Evolutionary conservation across 2,888 invertebrate genomes (phyloP), one percentile per base, ranked within the genome.

Genomic region (Epicampocera succincta): DNA sequence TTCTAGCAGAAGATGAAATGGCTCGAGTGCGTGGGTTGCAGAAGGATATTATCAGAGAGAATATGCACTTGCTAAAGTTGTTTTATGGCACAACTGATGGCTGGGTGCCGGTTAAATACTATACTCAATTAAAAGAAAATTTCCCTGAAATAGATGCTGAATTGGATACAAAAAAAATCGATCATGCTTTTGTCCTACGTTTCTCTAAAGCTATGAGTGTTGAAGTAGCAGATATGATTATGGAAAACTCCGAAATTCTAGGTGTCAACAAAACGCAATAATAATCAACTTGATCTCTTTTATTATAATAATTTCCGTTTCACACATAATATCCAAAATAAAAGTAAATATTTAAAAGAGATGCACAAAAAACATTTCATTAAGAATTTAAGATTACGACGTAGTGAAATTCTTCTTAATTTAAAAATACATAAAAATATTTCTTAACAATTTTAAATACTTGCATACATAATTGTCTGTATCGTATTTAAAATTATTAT

Each of bases 181-280:
- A 93, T 40, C 98, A 98, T 91, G 94, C 96, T 3, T 98, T 97
- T 93, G 96, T 97, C 5, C 89, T 98, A 48, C 92, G 93, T 54
- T 91, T 93, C 48, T 94, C 94, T 1, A 88, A 91, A 63, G 91
- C 91, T 84, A 92, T 96, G 87, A 95, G 92, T 0, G 87, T 15
- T 1, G 87, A 89, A 48, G 87, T 91, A 5, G 84, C 86, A 11
- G 86, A 88, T n/a, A 90, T 90, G 91, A 91, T 91, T 52, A 81
- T 84, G 29, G 83, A 89, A 78, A 84, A 89, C 63, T 85, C 85
- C 0, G 48, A 83, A 46, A 42, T 84, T 17, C 54, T 81, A 9
- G 85, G 84, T 8, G 48, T 38, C 2, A 76, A 81, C 25, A 65
- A 74, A 74, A 58, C 65, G 8, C 25, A 50, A 19, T 80, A 80